These are phyloP conservation scores for Platycercus adscitus DNA, from an alignment of 2,113 vertebrate genomes.

Conservation along the genomic window DNA sequence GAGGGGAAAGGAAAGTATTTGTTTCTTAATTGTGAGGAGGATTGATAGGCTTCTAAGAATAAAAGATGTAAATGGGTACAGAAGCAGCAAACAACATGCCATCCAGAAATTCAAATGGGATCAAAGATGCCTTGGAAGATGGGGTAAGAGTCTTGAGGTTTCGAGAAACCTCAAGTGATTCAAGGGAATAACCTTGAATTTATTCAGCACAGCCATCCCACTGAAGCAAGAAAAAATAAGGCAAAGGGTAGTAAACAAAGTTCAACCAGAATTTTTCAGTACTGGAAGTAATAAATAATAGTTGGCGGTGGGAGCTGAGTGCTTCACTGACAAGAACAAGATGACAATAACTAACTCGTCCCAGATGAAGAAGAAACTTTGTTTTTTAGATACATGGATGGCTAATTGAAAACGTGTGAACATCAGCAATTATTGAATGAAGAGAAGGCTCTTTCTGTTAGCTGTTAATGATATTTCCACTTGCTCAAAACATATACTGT, in stretches of 20 bases:
- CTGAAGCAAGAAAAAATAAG: background rate
- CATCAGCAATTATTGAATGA: background rate
- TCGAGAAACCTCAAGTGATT: background rate
- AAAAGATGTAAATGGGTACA: background rate
- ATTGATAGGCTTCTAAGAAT: background rate
- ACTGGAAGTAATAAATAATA: constrained; percentile 33
- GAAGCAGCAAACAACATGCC: background rate
- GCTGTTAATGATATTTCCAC: background rate
- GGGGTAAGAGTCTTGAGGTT: background rate
- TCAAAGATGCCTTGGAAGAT: background rate
- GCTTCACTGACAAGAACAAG: constrained; percentile 43
- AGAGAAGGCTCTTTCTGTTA: background rate
- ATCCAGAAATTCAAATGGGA: background rate
- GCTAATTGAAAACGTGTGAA: constrained; percentile 43
- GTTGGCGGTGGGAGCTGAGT: background rate
- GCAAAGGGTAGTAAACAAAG: constrained; percentile 1
- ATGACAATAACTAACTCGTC: constrained; percentile 24
- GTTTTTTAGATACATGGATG: background rate
- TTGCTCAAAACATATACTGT: background rate
- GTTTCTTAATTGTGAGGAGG: background rate
- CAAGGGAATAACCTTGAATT: background rate
- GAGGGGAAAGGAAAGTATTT: background rate
- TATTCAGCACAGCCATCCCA: background rate
- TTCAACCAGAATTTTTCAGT: background rate
- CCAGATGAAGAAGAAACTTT: constrained; percentile 14